Percentiles rank a stretch among this genome's conserved stretches.
phyloP scores from a whole-genome alignment of 2,888 invertebrate genomes.

The Calliopum simillimum region DNA sequence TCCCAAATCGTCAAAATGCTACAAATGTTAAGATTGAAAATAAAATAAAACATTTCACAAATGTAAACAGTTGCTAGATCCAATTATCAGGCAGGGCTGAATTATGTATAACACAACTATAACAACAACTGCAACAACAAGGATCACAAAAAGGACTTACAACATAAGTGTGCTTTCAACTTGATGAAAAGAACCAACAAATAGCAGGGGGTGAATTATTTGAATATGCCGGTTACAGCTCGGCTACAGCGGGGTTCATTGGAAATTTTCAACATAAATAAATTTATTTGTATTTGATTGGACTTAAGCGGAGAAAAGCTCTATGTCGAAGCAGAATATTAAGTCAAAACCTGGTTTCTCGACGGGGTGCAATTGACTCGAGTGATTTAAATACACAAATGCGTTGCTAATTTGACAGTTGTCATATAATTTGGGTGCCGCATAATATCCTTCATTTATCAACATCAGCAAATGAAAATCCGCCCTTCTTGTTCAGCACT shows the following conservation, averaged over 20 bases:
- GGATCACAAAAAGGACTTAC: constrained; percentile 6
- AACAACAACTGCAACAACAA: constrained; percentile 20
- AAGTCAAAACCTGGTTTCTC: too few relatives aligned
- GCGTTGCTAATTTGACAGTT: constrained; percentile 58
- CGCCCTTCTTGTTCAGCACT: neutral
- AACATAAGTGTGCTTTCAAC: constrained; percentile 16
- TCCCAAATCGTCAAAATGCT: neutral
- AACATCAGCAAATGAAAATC: constrained; percentile 2
- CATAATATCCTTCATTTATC: constrained; percentile 15
- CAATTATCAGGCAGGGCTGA: constrained; percentile 28
- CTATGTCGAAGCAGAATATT: neutral
- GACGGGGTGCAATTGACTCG: neutral
- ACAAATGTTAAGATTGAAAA: constrained; percentile 1
- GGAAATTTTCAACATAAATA: too few relatives aligned
- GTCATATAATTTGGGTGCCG: constrained; percentile 44
- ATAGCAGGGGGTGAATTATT: constrained; percentile 24
- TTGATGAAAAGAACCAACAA: neutral
- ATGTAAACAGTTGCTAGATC: constrained; percentile 26
- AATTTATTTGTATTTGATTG: constrained; percentile 15
- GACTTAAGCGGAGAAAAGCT: neutral
- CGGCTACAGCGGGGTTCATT: too few relatives aligned
- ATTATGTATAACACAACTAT: constrained; percentile 7
- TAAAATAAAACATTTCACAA: neutral
- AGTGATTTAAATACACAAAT: neutral
- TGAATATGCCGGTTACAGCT: constrained; percentile 15